phyloP scores from a whole-genome alignment of 1,140 invertebrate genomes.

The Arctopsyche grandis region DNA sequence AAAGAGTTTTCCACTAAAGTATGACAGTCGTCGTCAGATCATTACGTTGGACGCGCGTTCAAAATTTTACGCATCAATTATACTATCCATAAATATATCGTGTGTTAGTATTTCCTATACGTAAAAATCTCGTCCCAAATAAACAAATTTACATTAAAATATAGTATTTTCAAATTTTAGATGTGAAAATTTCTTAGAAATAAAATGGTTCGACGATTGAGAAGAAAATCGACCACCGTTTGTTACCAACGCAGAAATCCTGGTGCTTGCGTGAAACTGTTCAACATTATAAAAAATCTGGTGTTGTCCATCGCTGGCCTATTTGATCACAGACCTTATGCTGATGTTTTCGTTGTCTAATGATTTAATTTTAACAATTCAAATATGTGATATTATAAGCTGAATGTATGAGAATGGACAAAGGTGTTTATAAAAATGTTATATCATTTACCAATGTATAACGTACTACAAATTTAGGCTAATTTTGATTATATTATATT shows the following conservation, averaged over 20 bases:
- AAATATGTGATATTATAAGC: conserved; percentile 14
- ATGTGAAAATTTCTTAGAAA: not conserved
- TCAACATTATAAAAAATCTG: conserved; percentile 18
- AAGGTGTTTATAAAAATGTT: too few relatives aligned
- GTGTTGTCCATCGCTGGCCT: conserved; percentile 25
- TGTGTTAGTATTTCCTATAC: too few relatives aligned
- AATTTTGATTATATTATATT: not conserved
- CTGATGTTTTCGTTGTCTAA: conserved; percentile 36
- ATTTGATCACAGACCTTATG: conserved; percentile 39
- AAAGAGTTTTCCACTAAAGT: too few relatives aligned
- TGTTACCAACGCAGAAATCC: conserved; percentile 11
- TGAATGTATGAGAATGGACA: too few relatives aligned
- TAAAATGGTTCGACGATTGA: not conserved
- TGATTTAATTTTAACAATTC: not conserved
- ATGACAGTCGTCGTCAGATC: too few relatives aligned
- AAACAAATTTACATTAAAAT: too few relatives aligned
- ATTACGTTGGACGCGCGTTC: too few relatives aligned
- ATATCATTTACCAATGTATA: not conserved
- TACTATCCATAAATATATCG: too few relatives aligned
- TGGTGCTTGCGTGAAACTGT: conserved; percentile 32
- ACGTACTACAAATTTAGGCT: not conserved
- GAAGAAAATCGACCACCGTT: not conserved
- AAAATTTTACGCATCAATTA: too few relatives aligned
- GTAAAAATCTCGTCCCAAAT: too few relatives aligned
- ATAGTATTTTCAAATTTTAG: too few relatives aligned